A percentile compares a stretch with the other conserved stretches of the same genome.
Conservation (phyloP, 2,113 vertebrate genomes). For the Chionomys nivalis region DNA sequence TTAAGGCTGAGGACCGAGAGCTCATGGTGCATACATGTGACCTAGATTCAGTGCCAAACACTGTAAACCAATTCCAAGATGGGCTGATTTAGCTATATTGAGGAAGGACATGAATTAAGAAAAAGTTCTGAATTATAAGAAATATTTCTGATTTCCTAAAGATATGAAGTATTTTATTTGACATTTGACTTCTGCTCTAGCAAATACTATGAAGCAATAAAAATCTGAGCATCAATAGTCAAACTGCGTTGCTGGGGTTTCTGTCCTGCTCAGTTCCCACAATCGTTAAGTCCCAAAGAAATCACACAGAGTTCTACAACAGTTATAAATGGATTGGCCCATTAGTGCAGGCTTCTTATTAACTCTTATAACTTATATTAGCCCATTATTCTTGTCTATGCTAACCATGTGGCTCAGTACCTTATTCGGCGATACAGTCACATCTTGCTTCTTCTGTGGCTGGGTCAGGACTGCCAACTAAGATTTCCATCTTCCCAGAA, state of each 20-base stretch:
- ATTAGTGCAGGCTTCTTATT: too few species aligned
- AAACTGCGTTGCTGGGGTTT: not conserved
- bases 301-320: accelerated
- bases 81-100: not conserved
- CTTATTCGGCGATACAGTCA: too few species aligned
- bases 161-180: not conserved
- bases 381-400: too few species aligned
- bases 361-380: too few species aligned
- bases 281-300: too few species aligned
- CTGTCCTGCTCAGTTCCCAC: too few species aligned
- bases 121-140: not conserved
- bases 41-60: too few species aligned
- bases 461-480: too few species aligned
- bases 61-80: not conserved
- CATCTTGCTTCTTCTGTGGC: too few species aligned
- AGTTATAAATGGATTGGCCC: too few species aligned
- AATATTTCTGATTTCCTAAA: not conserved
- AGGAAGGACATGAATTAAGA: not conserved
- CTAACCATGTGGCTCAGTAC: too few species aligned
- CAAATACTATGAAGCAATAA: constrained; percentile 7
- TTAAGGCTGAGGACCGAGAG: not conserved
- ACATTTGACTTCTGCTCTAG: not conserved
- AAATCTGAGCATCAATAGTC: not conserved
- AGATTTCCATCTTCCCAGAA: too few species aligned
- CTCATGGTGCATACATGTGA: not conserved